Percentiles rank a stretch among this genome's conserved stretches.
These are phyloP conservation scores for Sorex fumeus DNA, from an alignment of 2,113 vertebrate genomes.

Conservation along the genomic window DNA sequence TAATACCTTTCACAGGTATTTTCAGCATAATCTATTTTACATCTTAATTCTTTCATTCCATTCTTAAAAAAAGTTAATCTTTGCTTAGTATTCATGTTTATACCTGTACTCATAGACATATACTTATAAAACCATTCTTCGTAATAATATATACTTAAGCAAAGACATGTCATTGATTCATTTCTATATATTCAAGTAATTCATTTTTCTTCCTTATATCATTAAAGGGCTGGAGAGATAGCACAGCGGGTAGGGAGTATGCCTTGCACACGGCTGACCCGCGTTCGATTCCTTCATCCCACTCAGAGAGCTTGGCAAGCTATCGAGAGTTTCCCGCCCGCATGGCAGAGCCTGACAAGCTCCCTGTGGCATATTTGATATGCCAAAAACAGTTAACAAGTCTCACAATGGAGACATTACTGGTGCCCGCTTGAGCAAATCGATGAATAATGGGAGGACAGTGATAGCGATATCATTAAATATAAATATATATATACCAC, in stretches of 20 bases:
- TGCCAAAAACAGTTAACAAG: too few relatives aligned
- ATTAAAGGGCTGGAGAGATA: too few relatives aligned
- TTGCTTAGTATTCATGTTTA: not conserved
- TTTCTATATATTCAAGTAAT: not conserved
- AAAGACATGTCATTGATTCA: not conserved
- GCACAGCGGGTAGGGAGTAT: too few relatives aligned
- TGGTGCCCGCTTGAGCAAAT: too few relatives aligned
- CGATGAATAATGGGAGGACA: too few relatives aligned
- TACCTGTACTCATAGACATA: not conserved
- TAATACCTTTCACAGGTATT: not conserved
- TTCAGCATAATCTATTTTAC: not conserved
- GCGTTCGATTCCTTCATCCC: too few relatives aligned
- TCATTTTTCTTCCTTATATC: not conserved
- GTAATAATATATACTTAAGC: not conserved
- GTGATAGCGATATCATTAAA: too few relatives aligned
- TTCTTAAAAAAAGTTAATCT: not conserved
- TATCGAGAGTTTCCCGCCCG: too few relatives aligned
- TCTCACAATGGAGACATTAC: not conserved
- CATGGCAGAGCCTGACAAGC: too few relatives aligned
- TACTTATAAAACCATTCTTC: not conserved
- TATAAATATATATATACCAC: not conserved
- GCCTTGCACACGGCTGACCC: too few relatives aligned
- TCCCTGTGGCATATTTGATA: too few relatives aligned
- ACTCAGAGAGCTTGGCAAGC: too few relatives aligned
- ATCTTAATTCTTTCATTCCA: not conserved